Evolutionary conservation across 2,888 invertebrate species (phyloP), one percentile per base, ranked within the genome.

Genomic region (Trissolcus japonicus): DNA sequence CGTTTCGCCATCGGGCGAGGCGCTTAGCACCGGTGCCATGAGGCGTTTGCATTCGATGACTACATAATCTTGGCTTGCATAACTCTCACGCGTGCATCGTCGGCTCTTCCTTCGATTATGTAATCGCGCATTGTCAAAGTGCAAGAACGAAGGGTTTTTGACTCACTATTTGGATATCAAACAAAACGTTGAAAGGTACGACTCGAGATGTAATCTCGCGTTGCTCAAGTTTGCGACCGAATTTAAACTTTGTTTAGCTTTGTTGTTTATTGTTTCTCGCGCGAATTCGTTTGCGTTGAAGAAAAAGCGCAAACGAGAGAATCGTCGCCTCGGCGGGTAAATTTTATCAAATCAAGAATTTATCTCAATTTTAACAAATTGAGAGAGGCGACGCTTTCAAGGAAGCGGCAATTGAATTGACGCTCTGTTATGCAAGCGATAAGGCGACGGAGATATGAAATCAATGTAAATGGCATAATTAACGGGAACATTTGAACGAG

Each of bases 381-480:
- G 6, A 51, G 43, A 51, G 43, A 25, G 25, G 25, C 16, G 43
- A 16, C 11, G 56, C 60, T 55, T 50, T 48, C 13, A 55, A 69
- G 16, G 41, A 21, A 46, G 59, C 14, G 35, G 21, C 6, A 72
- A 65, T 59, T n/a, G 17, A 72, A 65, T 63, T 63, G 57, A 17
- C 35, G 53, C 35, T 46, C 54, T 11, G 17, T 60, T 48, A 21
- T 3, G 59, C 43, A 16, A 50, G 43, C 48, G 65, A 59, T 35
- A 53, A 17, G 71, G 50, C 57, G 29, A 21, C 55, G 61, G 6
- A 17, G 11, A 40, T 41, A 67, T 46, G 14, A 60, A 59, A 54
- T 73, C 73, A 50, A 43, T 56, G 66, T 67, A 56, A 67, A 61
- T 74, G 43, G 61, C 54, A 43, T 74, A 74, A 74, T 74, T 74